A percentile compares a stretch with the other conserved stretches of the same genome.
Evolutionary conservation across 2,888 invertebrate species (phyloP).

Genomic region (Psylliodes chrysocephalus): DNA sequence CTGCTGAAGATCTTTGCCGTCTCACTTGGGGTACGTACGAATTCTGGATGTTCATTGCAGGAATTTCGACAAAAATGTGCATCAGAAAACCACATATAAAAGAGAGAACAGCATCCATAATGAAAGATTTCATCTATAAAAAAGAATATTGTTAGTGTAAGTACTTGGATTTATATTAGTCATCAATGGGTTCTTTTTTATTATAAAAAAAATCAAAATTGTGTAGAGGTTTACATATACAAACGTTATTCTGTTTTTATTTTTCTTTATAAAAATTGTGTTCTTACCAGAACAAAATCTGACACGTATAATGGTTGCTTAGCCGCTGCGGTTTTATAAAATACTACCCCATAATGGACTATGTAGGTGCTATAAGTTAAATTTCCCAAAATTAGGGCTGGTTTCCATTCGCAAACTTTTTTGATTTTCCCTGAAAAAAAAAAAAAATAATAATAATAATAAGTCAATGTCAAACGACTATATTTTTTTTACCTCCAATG

Average conservation of each 20-base stretch:
- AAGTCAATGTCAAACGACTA: too few relatives aligned
- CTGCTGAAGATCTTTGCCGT: constrained; percentile 2
- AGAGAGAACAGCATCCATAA: constrained; percentile 45
- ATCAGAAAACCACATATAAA: constrained; percentile 48
- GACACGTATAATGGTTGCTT: constrained; percentile 45
- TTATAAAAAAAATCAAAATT: too few relatives aligned
- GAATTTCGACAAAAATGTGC: constrained; percentile 50
- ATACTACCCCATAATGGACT: constrained; percentile 45
- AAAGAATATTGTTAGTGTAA: constrained; percentile 27
- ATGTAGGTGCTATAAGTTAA: constrained; percentile 48
- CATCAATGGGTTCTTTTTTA: too few relatives aligned
- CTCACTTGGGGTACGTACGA: constrained; percentile 47
- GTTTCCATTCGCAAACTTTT: constrained; percentile 46
- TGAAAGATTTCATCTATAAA: constrained; percentile 49
- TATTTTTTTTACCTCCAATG: constrained; percentile 45
- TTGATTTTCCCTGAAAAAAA: constrained; percentile 40
- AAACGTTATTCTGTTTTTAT: too few relatives aligned
- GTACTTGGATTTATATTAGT: too few relatives aligned
- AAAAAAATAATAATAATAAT: too few relatives aligned
- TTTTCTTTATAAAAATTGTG: too few relatives aligned
- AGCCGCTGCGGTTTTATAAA: constrained; percentile 45
- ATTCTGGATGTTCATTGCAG: constrained; percentile 46
- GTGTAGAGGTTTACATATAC: too few relatives aligned
- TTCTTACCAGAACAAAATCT: constrained; percentile 49
- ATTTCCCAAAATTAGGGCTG: constrained; percentile 45